A percentile compares a stretch with the other conserved stretches of the same genome.
These are phyloP conservation scores for Gryllus bimaculatus DNA, from an alignment of 1,140 invertebrate species.

Conservation along the genomic window DNA sequence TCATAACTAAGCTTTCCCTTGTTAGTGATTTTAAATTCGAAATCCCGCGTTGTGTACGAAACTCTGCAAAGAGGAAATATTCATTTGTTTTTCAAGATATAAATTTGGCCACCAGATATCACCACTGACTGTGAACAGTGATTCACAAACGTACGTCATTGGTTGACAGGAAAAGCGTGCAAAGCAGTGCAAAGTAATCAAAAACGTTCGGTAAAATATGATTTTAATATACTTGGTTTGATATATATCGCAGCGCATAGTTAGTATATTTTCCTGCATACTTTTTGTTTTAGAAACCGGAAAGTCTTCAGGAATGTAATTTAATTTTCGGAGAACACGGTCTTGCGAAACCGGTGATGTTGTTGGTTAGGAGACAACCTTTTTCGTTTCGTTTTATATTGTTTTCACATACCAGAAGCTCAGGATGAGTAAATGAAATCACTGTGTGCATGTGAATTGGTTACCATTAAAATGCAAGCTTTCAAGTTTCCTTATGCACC, in stretches of 20 bases:
- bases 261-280: background rate
- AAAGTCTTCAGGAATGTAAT: background rate
- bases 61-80: too few species aligned
- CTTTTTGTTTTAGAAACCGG: background rate
- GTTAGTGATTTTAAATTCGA: too few species aligned
- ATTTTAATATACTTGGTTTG: background rate
- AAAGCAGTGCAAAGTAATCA: background rate
- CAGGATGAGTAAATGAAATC: background rate
- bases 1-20: too few species aligned
- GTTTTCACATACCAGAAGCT: background rate
- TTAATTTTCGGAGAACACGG: background rate
- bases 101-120: too few species aligned
- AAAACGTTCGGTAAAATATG: background rate
- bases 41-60: too few species aligned
- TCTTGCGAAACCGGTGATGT: background rate
- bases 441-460: background rate
- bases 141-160: background rate
- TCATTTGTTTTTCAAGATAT: too few species aligned
- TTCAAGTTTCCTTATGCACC: constrained; percentile 14
- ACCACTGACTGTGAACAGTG: too few species aligned
- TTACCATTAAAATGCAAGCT: background rate
- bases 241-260: background rate
- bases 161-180: background rate
- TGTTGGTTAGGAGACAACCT: background rate
- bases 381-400: background rate